Percentiles rank a stretch among this genome's conserved stretches.
Conservation (phyloP, 2,113 vertebrate species). For the Malaclemys terrapin region DNA sequence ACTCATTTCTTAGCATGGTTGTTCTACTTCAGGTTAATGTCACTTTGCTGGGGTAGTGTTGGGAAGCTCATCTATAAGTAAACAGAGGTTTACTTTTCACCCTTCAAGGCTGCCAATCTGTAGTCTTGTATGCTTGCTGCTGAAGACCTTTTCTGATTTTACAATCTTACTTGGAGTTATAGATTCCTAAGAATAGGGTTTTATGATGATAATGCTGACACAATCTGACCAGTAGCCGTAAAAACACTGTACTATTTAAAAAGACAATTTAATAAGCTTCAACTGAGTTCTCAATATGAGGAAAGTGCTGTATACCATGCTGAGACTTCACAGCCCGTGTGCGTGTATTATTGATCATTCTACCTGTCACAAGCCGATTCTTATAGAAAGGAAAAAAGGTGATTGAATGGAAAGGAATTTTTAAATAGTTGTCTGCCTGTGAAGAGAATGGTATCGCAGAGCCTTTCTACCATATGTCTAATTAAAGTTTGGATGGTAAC, state of each 20-base stretch:
- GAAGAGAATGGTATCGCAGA: neutral
- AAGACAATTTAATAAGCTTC: neutral
- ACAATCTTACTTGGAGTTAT: neutral
- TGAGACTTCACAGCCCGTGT: neutral
- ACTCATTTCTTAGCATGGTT: neutral
- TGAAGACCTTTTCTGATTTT: neutral
- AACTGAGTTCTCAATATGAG: fast-evolving
- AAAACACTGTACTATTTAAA: neutral
- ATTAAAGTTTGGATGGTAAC: constrained; percentile 37
- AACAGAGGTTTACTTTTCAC: neutral
- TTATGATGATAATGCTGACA: neutral
- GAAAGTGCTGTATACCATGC: neutral
- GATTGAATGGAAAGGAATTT: constrained; percentile 4
- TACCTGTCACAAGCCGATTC: neutral
- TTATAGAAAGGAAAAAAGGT: constrained; percentile 1
- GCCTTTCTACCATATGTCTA: neutral
- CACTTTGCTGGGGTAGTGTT: neutral
- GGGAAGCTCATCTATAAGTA: neutral
- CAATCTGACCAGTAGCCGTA: fast-evolving
- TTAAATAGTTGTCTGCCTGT: neutral
- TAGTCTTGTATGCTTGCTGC: neutral
- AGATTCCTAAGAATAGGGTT: neutral
- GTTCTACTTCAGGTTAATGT: neutral
- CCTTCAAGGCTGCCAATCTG: neutral
- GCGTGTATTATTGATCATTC: constrained; percentile 1